Evolutionary conservation across 2,888 invertebrate species (phyloP).

Genomic region (Coelopa pilipes): DNA sequence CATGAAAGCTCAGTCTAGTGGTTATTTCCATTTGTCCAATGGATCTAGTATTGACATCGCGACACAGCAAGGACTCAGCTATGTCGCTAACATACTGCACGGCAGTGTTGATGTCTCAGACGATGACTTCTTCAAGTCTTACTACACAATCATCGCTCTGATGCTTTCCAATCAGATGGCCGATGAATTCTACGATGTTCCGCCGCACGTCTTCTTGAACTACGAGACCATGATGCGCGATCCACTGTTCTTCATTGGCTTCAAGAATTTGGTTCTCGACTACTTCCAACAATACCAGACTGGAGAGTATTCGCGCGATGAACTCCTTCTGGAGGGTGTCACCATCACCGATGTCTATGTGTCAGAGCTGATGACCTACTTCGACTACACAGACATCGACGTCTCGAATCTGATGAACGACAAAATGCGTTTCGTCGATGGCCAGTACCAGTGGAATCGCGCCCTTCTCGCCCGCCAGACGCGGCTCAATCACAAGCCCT

Average conservation of each 20-base stretch:
- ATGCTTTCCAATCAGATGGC: too few species aligned
- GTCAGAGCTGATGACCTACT: conserved; percentile 75
- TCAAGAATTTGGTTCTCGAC: too few species aligned
- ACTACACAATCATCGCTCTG: too few species aligned
- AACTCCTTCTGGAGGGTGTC: conserved; percentile 69
- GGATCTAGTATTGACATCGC: too few species aligned
- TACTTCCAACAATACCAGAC: conserved; percentile 66
- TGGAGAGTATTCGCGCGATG: conserved; percentile 65
- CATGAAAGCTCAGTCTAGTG: too few species aligned
- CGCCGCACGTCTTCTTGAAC: conserved; percentile 67
- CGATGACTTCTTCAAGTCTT: too few species aligned
- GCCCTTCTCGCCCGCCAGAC: conserved; percentile 69
- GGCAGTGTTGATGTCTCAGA: too few species aligned
- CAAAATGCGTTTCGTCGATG: conserved; percentile 42
- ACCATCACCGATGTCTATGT: conserved; percentile 72
- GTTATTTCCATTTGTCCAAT: too few species aligned
- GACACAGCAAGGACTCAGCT: too few species aligned
- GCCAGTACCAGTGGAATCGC: conserved; percentile 45
- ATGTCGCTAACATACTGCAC: too few species aligned
- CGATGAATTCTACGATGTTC: too few species aligned
- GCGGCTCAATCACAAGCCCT: conserved; percentile 75
- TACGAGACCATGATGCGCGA: conserved; percentile 74
- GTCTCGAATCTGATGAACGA: conserved; percentile 61
- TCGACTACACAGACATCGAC: conserved; percentile 72
- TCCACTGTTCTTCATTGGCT: conserved; percentile 74